Base-by-base conservation (phyloP, 2,113 vertebrate species). In the Okapia johnstoni region DNA sequence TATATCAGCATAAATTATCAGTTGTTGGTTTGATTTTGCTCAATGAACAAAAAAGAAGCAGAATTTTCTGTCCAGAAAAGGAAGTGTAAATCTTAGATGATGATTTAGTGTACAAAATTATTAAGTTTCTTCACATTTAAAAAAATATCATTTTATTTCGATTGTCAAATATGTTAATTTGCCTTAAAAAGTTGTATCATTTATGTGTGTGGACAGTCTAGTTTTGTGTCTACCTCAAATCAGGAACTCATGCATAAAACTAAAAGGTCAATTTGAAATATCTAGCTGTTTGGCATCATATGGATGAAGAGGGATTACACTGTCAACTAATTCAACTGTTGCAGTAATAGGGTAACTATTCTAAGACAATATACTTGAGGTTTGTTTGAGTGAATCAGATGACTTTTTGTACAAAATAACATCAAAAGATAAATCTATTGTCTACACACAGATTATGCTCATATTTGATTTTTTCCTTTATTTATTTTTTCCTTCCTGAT, bases 181-280 rank as follows among this genome's bases (percentile, higher is more conserved):
- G 70, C 19, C 80, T 88, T 85, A 48, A 92, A 93, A 92, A 79
- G 50, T 58, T 76, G 46, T 79, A 46, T 9, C 48, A 6, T 95
- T 94, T 90, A 58, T 95, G 21, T 77, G 28, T 70, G 25, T 60
- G 13, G 55, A 90, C 36, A 87, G 73, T 36, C 25, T 94, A 73
- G 50, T 61, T 96, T 96, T 90, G 12, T 96, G 54, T 94, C 55
- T 94, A 77, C 85, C 46, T 93, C 88, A 95, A 83, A 94, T 94
- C 84, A 96, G 88, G 90, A 96, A 83, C 33, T 97, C 57, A 58
- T 76, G 63, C 88, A 63, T 96, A 88, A 97, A 96, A 96, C 58
- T 93, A 91, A 96, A 97, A 95, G 58, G 66, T 96, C 76, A 96
- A 2, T 96, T 88, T 93, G 80, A 97, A 98, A 95, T 85, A 85